These are phyloP conservation scores for Amblyjoppa proteus DNA, from an alignment of 2,888 invertebrate genomes.

Conservation along the genomic window DNA sequence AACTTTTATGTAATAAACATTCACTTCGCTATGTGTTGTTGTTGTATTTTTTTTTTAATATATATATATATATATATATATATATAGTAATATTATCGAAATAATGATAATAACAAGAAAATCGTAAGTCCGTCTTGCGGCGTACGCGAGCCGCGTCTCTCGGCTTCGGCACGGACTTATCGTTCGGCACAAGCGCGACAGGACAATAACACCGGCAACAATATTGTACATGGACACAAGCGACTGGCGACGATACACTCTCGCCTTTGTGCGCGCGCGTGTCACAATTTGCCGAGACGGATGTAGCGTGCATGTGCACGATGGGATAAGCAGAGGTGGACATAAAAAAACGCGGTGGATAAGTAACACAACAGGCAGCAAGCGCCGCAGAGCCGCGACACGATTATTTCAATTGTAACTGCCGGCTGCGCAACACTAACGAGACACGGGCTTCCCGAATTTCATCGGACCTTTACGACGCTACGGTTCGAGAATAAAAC, in stretches of 20 bases:
- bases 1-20: slow-evolving; percentile 38
- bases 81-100: not conserved
- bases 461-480: not conserved
- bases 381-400: not conserved
- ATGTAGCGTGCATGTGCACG: not conserved
- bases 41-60: not conserved
- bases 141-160: too few relatives aligned
- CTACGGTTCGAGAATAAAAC: not conserved
- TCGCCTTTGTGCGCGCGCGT: not conserved
- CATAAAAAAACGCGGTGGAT: slow-evolving; percentile 43
- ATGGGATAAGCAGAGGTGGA: slow-evolving; percentile 13
- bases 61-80: too few relatives aligned
- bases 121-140: too few relatives aligned
- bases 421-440: not conserved
- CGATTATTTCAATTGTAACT: not conserved
- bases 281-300: slow-evolving; percentile 15
- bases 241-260: not conserved
- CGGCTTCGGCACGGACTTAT: too few relatives aligned
- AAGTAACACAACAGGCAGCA: slow-evolving; percentile 19
- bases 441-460: not conserved
- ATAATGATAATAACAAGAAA: not conserved
- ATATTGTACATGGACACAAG: slow-evolving; percentile 3
- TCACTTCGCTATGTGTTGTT: not conserved
- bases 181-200: slow-evolving; percentile 21
- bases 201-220: slow-evolving; percentile 25